These are phyloP conservation scores for Melieria omissa DNA, from an alignment of 2,888 invertebrate species.

Conservation along the genomic window DNA sequence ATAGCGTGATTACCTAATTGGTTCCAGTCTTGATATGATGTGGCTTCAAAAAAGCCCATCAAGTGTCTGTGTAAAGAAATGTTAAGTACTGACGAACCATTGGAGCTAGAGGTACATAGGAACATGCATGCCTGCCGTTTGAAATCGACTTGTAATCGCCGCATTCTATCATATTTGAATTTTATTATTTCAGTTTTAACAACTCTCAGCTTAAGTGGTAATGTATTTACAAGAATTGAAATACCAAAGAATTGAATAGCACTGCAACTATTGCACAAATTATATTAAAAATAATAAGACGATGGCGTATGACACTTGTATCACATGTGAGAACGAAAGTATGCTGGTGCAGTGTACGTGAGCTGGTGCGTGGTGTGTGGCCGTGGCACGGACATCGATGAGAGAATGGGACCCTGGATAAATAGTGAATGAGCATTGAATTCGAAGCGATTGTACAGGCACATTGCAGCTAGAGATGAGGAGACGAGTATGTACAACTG, in stretches of 20 bases:
- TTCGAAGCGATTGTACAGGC: conserved; percentile 55
- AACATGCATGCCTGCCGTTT: too few relatives aligned
- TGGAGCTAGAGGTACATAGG: too few relatives aligned
- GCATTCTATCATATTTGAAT: too few relatives aligned
- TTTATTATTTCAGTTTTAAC: conserved; percentile 42
- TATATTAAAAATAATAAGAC: conserved; percentile 26
- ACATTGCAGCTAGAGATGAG: conserved; percentile 7
- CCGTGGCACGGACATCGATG: not conserved
- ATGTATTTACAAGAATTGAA: conserved; percentile 44
- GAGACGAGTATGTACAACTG: too few relatives aligned
- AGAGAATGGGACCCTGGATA: not conserved
- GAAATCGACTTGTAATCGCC: too few relatives aligned
- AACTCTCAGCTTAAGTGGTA: conserved; percentile 44
- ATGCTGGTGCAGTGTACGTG: not conserved
- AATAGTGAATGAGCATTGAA: conserved; percentile 52
- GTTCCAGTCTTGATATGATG: too few relatives aligned
- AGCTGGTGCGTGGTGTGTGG: not conserved
- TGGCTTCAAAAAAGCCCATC: too few relatives aligned
- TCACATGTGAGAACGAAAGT: conserved; percentile 40
- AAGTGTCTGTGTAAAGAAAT: too few relatives aligned
- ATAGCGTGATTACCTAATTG: too few relatives aligned
- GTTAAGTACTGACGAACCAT: too few relatives aligned
- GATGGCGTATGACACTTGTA: conserved; percentile 45
- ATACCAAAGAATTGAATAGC: conserved; percentile 28
- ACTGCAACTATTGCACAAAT: conserved; percentile 14